A percentile compares a stretch with the other conserved stretches of the same genome.
Evolutionary conservation across 1,140 invertebrate species (phyloP).

Genomic region (Pogonognathellus flavescens): DNA sequence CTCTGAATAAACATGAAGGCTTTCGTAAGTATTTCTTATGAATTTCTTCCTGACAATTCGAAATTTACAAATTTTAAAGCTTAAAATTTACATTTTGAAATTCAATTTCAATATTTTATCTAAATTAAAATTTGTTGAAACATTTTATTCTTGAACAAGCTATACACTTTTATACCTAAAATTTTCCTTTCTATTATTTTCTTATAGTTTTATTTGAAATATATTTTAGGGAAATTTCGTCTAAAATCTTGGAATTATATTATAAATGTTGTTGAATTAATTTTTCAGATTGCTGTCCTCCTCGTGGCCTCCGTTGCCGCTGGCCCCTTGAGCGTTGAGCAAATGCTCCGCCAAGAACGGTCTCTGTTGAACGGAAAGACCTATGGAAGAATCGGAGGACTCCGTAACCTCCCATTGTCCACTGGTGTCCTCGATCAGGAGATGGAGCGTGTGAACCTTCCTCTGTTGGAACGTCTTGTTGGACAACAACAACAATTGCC

Average conservation of each 20-base stretch:
- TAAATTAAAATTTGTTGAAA: neutral
- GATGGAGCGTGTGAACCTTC: neutral
- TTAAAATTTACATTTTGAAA: no score
- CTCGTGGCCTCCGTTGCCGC: slow-evolving; percentile 56
- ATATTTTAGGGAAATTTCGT: neutral
- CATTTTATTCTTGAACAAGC: neutral
- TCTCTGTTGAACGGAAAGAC: neutral
- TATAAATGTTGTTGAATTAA: neutral
- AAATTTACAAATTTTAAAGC: no score
- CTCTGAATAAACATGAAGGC: slow-evolving; percentile 54
- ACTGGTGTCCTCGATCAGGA: slow-evolving; percentile 15
- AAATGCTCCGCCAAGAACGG: slow-evolving; percentile 5
- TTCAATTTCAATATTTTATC: neutral
- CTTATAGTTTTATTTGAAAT: neutral
- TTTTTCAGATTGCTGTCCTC: slow-evolving; percentile 50
- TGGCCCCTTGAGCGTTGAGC: slow-evolving; percentile 3
- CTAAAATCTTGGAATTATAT: neutral
- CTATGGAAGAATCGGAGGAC: slow-evolving; percentile 11
- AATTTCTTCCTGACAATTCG: neutral
- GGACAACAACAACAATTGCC: slow-evolving; percentile 3
- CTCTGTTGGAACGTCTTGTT: slow-evolving; percentile 28
- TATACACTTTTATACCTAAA: slow-evolving; percentile 8
- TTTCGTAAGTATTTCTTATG: slow-evolving; percentile 54
- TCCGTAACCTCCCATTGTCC: neutral
- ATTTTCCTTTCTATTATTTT: slow-evolving; percentile 32